A percentile compares a stretch with the other conserved stretches of the same genome.
These are phyloP conservation scores for Cydia splendana DNA, from an alignment of 1,140 invertebrate species.

Conservation along the genomic window DNA sequence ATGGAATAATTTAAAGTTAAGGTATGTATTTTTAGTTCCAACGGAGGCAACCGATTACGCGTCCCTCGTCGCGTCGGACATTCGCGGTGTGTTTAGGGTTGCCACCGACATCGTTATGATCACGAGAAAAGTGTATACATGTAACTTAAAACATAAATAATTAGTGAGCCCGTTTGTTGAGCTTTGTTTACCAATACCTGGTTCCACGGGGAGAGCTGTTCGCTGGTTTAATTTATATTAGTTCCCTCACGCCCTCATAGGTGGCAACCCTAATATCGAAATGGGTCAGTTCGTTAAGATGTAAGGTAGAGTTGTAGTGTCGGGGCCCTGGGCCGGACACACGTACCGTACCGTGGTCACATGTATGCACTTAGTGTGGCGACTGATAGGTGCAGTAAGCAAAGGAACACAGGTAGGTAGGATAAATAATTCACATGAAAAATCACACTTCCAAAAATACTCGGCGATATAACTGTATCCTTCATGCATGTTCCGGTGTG, in stretches of 20 bases:
- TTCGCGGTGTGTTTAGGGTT: conserved; percentile 21
- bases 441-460: conserved; percentile 71
- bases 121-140: conserved; percentile 16
- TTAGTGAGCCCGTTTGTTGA: conserved; percentile 1
- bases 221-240: conserved; percentile 24
- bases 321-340: conserved; percentile 17
- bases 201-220: conserved; percentile 24
- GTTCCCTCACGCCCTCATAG: not conserved
- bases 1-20: not conserved
- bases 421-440: conserved; percentile 75
- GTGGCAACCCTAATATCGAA: conserved; percentile 26
- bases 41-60: conserved; percentile 3
- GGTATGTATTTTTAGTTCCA: conserved; percentile 20
- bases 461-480: conserved; percentile 59
- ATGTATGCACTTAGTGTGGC: conserved; percentile 41
- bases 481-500: conserved; percentile 63
- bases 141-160: conserved; percentile 17
- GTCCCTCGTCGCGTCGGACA: conserved; percentile 20
- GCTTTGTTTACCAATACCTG: conserved; percentile 15
- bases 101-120: conserved; percentile 12
- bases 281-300: conserved; percentile 30
- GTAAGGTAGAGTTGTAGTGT: conserved; percentile 12
- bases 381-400: conserved; percentile 64
- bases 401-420: conserved; percentile 73
- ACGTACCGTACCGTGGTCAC: conserved; percentile 32